These are phyloP conservation scores for Rhineura floridana DNA, from an alignment of 2,113 vertebrate genomes.

Conservation along the genomic window DNA sequence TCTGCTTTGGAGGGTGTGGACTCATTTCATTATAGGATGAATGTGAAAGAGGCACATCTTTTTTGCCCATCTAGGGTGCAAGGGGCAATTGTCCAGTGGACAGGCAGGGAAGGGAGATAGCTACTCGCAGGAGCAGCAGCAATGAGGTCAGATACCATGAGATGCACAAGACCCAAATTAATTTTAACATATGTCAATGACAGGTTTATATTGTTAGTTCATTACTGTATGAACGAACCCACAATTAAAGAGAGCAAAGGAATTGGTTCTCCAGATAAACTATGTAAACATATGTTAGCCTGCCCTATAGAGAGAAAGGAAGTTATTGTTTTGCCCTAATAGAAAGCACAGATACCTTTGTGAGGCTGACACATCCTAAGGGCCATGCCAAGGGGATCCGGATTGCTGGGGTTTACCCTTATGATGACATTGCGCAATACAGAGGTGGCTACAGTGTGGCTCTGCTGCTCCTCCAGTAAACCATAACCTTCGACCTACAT, in stretches of 20 bases:
- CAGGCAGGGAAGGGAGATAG: neutral
- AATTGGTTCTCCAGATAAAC: neutral
- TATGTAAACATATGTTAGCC: neutral
- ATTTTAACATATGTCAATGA: no score
- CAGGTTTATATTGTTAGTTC: no score
- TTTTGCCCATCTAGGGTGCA: neutral
- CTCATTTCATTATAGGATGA: neutral
- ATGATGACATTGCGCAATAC: neutral
- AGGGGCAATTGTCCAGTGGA: neutral
- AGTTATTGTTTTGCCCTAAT: no score
- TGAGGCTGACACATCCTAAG: neutral
- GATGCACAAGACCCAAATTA: neutral
- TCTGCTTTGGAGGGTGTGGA: no score
- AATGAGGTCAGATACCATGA: neutral
- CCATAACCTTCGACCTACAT: neutral
- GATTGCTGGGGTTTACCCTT: neutral
- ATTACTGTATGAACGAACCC: no score
- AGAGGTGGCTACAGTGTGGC: neutral
- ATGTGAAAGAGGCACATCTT: neutral
- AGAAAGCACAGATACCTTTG: neutral
- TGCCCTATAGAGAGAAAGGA: neutral
- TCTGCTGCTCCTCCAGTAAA: neutral
- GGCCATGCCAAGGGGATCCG: neutral
- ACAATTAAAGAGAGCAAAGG: no score
- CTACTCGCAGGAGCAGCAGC: no score